These are phyloP conservation scores for Nanorana parkeri DNA, from an alignment of 2,113 vertebrate genomes.

Conservation along the genomic window DNA sequence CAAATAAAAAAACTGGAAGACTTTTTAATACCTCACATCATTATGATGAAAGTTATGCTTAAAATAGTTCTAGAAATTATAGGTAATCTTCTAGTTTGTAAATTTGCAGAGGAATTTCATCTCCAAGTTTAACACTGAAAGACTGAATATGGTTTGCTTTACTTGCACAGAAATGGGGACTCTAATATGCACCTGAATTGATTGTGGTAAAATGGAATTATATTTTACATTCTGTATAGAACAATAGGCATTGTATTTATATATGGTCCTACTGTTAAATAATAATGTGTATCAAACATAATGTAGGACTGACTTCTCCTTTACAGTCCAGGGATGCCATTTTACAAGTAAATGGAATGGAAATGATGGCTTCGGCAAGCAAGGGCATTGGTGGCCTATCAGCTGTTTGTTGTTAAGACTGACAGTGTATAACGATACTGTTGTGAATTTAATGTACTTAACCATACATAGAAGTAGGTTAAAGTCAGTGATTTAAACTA, in stretches of 20 bases:
- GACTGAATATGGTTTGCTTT: neutral
- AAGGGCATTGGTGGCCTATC: neutral
- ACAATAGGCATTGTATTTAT: neutral
- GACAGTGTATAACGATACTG: conserved; percentile 68
- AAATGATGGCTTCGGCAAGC: neutral
- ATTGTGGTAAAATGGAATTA: conserved; percentile 5
- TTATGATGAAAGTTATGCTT: neutral
- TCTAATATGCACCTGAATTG: neutral
- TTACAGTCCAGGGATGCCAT: neutral
- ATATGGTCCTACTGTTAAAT: neutral
- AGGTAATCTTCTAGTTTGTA: conserved; percentile 19
- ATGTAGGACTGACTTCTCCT: neutral
- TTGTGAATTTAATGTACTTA: conserved; percentile 71
- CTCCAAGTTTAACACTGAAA: conserved; percentile 2
- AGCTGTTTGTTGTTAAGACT: conserved; percentile 19
- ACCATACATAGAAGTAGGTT: conserved; percentile 66
- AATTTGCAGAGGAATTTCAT: neutral
- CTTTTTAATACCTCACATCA: conserved; percentile 42
- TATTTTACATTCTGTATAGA: conserved; percentile 9
- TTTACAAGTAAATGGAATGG: conserved; percentile 3
- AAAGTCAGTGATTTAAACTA: conserved; percentile 15
- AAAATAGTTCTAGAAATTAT: neutral
- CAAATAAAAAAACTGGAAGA: conserved; percentile 62
- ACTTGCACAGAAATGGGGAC: conserved; percentile 15
- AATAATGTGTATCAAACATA: neutral